Conservation (phyloP, 2,888 invertebrate species). For the Philereme transversata region DNA sequence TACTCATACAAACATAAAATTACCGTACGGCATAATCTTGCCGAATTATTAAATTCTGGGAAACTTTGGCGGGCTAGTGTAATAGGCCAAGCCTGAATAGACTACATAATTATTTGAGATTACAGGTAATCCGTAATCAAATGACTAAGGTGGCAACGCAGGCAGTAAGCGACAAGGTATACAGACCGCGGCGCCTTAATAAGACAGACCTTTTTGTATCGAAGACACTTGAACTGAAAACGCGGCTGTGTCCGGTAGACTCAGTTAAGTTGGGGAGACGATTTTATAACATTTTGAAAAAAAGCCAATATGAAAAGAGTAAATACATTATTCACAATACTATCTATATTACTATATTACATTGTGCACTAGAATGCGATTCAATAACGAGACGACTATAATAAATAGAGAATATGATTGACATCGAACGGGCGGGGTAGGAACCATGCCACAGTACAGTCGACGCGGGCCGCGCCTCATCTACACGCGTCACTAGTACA, state of each 20-base stretch:
- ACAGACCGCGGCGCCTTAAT: slow-evolving; percentile 18
- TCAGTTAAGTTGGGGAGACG: slow-evolving; percentile 13
- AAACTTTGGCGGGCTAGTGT: background rate
- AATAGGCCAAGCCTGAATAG: background rate
- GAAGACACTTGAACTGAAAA: slow-evolving; percentile 17
- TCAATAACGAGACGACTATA: slow-evolving; percentile 52
- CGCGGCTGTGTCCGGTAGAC: slow-evolving; percentile 25
- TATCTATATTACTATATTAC: slow-evolving; percentile 55
- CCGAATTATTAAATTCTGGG: background rate
- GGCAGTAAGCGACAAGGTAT: slow-evolving; percentile 14
- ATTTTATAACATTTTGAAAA: slow-evolving; percentile 36
- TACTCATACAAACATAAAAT: background rate
- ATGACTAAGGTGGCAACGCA: slow-evolving; percentile 22
- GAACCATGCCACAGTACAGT: slow-evolving; percentile 69
- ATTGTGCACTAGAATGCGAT: slow-evolving; percentile 61
- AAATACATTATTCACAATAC: slow-evolving; percentile 54
- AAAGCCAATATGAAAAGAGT: slow-evolving; percentile 43
- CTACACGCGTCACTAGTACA: slow-evolving; percentile 30
- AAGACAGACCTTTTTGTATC: slow-evolving; percentile 24
- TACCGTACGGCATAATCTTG: background rate
- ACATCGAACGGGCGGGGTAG: slow-evolving; percentile 55
- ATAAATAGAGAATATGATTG: slow-evolving; percentile 54
- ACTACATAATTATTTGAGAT: background rate
- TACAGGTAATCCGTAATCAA: background rate
- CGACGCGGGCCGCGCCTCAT: slow-evolving; percentile 38